Evolutionary conservation across 1,140 invertebrate genomes (phyloP), one percentile per base, ranked within the genome.

Genomic region (Drosophila sp.): DNA sequence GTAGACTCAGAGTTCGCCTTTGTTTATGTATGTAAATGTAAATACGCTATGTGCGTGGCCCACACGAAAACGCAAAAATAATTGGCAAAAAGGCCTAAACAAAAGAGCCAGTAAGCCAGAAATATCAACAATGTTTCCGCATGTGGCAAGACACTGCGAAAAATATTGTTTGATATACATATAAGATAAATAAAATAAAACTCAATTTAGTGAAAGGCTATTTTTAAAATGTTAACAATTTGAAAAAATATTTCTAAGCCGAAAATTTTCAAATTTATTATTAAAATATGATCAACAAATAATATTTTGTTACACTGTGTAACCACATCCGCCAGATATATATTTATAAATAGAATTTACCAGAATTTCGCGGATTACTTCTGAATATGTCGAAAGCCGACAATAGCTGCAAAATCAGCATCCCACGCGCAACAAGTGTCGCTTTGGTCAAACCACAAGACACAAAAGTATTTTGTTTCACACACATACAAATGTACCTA

Each of bases 341-440:
- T n/a, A n/a, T 29, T 50, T 50, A 1, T 50, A n/a, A 13, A 27
- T 16, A 40, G 34, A 56, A 56, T 56, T 48, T 25, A 11, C 9
- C 34, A 38, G 36, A 38, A 38, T 51, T 16, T 53, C 36, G 29
- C 8, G 53, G 53, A 13, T 56, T 56, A 56, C 4, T 41, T 25
- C 21, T 56, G 4, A 56, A 38, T 56, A 40, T 13, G 53, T 18
- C 18, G 8, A 61, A 48, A 4, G 14, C 50, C 6, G 32, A 29
- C 9, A 50, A 51, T 13, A 38, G 48, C 61, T 21, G 62, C 41
- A 67, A 48, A 25, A 25, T 16, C 48, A 41, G 59, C 63, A 21
- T 21, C 81, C 81, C 71, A 86, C 81, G 78, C 81, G 53, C 74
- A 74, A 58, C 82, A 86, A 87, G 81, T 87, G 81, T 67, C 69